Evolutionary conservation across 2,797 vertebrate species (phyloP), one percentile per base, ranked within the genome.

Genomic region (Danionella dracula): DNA sequence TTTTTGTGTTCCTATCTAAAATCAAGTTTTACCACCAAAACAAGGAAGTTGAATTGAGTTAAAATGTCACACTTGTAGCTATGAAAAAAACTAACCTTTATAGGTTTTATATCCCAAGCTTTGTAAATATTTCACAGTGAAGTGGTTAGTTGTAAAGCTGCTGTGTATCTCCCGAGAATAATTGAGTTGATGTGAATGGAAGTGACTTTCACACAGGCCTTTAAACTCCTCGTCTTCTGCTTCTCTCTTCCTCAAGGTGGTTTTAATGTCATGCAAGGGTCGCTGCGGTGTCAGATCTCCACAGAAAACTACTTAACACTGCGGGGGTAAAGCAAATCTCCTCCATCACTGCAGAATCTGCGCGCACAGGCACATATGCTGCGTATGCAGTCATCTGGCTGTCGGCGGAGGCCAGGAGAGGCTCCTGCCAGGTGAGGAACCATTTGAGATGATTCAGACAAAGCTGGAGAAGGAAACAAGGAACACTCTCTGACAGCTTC

Each of bases 211-310:
- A 27, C 23, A 27, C 23, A 27, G 23, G 23, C 23, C 23, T 27
- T 27, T 27, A 27, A 27, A 27, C 3, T 27, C 6, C 23, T 27
- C 23, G 6, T 27, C 23, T 27, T 27, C 23, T 27, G 23, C 23
- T 27, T 3, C 23, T 27, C 23, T 27, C 23, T 6, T 27, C 23
- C 23, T 27, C 23, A 27, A 27, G 23, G 23, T 35, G 32, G 62
- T 78, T 81, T 83, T 80, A 84, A 87, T 84, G 85, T 86, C 79
- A 82, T 58, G 81, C 75, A 66, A 81, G 85, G 86, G 86, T 86
- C 85, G 84, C 77, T 76, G 66, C 21, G 64, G 77, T 63, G 71
- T 76, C 66, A 67, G 77, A 77, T 69, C 44, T 68, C 78, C 73
- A 78, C 7, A 40, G 66, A 79, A 55, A 74, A 71, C 75, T 70